Evolutionary conservation across 2,797 vertebrate genomes (phyloP).

Genomic region (Silurus aristotelis): DNA sequence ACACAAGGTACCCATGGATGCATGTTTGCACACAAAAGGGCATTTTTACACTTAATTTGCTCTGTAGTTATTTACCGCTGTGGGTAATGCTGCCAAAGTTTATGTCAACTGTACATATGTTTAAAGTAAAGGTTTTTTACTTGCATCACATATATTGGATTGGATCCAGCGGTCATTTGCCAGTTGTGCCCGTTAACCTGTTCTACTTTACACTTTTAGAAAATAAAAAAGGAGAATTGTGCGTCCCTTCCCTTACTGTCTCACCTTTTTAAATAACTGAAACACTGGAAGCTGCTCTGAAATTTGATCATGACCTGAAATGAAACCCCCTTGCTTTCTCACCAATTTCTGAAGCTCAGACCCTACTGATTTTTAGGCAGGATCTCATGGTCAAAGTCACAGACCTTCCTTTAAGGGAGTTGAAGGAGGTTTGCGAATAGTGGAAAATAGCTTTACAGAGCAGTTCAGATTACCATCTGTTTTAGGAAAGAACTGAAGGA

Average conservation of each 20-base stretch:
- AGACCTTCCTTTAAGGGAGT: background rate
- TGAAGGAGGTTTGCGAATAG: background rate
- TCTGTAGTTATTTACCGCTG: background rate
- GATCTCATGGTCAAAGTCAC: background rate
- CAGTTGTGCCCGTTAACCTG: background rate
- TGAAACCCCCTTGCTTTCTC: background rate
- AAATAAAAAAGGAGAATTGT: background rate
- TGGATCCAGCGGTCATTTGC: background rate
- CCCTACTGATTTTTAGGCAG: background rate
- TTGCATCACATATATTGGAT: background rate
- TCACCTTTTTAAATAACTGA: background rate
- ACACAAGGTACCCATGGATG: background rate
- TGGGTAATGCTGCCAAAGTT: background rate
- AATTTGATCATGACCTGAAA: background rate
- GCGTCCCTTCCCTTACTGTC: background rate
- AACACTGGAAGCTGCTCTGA: background rate
- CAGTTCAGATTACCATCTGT: background rate
- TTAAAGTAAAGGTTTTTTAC: background rate
- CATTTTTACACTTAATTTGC: constrained; percentile 17
- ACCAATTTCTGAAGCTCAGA: background rate
- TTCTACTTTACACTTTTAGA: background rate
- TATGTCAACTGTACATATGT: background rate
- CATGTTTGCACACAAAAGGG: background rate
- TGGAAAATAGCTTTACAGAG: background rate
- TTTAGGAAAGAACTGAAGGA: background rate